Conservation (phyloP, 2,113 vertebrate species). For the Pterocles burchelli region DNA sequence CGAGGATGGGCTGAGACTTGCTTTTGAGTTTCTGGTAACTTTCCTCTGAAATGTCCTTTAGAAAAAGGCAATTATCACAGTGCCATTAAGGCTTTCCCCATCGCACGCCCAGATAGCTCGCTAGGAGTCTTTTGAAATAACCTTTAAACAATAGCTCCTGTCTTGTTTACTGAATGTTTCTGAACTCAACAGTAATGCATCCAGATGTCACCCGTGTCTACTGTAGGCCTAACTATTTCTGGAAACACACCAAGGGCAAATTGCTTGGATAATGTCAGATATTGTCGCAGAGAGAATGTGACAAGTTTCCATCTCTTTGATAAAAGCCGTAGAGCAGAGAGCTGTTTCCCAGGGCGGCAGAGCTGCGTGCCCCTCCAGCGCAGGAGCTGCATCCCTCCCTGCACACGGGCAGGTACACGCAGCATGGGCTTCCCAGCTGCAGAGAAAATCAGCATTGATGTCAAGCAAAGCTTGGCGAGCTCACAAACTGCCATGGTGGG, state of each 20-base stretch:
- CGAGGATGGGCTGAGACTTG: not conserved
- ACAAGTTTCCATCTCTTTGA: constrained; percentile 39
- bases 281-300: not conserved
- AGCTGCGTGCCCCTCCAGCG: not conserved
- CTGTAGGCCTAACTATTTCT: constrained; percentile 50
- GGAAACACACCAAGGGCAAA: constrained; percentile 61
- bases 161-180: constrained; percentile 38
- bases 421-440: not conserved
- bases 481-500: rapidly evolving
- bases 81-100: constrained; percentile 20
- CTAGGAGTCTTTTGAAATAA: constrained; percentile 31
- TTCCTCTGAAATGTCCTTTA: not conserved
- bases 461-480: not conserved
- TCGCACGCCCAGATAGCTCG: not conserved
- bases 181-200: constrained; percentile 13
- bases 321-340: not conserved
- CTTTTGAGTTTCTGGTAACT: not conserved
- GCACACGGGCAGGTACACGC: not conserved
- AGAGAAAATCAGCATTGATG: not conserved
- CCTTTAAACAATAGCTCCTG: constrained; percentile 59
- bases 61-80: constrained; percentile 29
- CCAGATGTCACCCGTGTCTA: constrained; percentile 53
- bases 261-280: constrained; percentile 41
- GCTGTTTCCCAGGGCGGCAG: not conserved
- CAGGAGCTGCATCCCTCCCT: not conserved